A percentile compares a stretch with the other conserved stretches of the same genome.
These are phyloP conservation scores for Tortrix viridana DNA, from an alignment of 2,888 invertebrate species.

Conservation along the genomic window DNA sequence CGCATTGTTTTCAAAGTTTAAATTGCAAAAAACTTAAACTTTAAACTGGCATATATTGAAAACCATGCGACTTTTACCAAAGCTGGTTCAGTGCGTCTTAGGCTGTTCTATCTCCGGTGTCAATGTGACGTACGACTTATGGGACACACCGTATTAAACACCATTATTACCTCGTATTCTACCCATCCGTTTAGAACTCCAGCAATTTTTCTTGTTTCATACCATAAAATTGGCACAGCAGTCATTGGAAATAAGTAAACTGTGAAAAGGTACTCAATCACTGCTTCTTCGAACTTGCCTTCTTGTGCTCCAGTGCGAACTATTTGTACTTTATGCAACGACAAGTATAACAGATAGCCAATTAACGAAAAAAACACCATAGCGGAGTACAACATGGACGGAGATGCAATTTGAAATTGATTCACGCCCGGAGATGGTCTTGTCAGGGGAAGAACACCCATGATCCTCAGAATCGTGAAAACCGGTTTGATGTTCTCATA, in stretches of 20 bases:
- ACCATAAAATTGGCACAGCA: constrained; percentile 86
- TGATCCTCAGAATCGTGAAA: constrained; percentile 69
- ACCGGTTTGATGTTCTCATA: constrained; percentile 80
- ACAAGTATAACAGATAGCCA: constrained; percentile 85
- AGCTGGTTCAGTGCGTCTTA: no score
- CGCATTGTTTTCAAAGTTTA: no score
- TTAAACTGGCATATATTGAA: no score
- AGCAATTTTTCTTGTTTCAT: constrained; percentile 87
- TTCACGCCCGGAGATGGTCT: constrained; percentile 76
- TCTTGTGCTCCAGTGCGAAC: constrained; percentile 79
- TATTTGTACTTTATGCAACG: constrained; percentile 85
- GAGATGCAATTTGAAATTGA: constrained; percentile 75
- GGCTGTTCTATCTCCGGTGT: no score
- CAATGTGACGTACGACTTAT: no score
- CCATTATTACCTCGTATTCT: constrained; percentile 84
- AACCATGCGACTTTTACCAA: no score
- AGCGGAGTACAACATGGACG: constrained; percentile 85
- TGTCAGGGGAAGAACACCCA: constrained; percentile 86
- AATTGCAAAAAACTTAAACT: no score
- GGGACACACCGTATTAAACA: no score
- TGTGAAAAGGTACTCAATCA: constrained; percentile 89
- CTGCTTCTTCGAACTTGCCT: constrained; percentile 89
- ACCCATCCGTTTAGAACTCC: constrained; percentile 86
- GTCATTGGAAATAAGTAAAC: constrained; percentile 88
- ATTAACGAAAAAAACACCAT: constrained; percentile 76